A percentile compares a stretch with the other conserved stretches of the same genome.
Conservation (phyloP, 2,797 vertebrate genomes). For the Chloroceryle amazona region DNA sequence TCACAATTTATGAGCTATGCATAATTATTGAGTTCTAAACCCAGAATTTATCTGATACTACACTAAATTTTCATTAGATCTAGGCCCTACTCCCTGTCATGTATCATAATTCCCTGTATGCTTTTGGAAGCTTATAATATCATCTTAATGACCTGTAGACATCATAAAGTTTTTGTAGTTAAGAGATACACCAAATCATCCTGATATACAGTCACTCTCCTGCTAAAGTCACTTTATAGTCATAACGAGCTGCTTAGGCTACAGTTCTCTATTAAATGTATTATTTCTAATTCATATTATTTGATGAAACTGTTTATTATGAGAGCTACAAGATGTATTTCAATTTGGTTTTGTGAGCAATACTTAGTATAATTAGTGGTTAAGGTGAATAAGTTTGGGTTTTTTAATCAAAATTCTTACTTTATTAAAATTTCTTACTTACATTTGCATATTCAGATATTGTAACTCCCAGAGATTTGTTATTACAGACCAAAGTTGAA, state of each 20-base stretch:
- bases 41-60: conserved; percentile 28
- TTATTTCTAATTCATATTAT: background rate
- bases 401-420: background rate
- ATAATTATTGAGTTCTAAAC: conserved; percentile 52
- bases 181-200: conserved; percentile 26
- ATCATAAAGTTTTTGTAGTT: conserved; percentile 45
- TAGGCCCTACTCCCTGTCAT: background rate
- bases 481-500: background rate
- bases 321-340: background rate
- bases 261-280: background rate
- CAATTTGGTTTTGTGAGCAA: background rate
- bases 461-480: background rate
- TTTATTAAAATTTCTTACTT: background rate
- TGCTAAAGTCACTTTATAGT: background rate
- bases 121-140: conserved; percentile 35
- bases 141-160: conserved; percentile 45
- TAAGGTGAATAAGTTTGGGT: background rate
- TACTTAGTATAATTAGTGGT: background rate
- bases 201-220: background rate
- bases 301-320: conserved; percentile 5
- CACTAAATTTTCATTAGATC: conserved; percentile 44
- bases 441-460: background rate
- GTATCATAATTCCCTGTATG: conserved; percentile 13
- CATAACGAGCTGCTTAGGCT: conserved; percentile 3
- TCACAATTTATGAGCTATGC: conserved; percentile 54